phyloP scores from a whole-genome alignment of 2,797 vertebrate genomes.

The Anableps anableps region DNA sequence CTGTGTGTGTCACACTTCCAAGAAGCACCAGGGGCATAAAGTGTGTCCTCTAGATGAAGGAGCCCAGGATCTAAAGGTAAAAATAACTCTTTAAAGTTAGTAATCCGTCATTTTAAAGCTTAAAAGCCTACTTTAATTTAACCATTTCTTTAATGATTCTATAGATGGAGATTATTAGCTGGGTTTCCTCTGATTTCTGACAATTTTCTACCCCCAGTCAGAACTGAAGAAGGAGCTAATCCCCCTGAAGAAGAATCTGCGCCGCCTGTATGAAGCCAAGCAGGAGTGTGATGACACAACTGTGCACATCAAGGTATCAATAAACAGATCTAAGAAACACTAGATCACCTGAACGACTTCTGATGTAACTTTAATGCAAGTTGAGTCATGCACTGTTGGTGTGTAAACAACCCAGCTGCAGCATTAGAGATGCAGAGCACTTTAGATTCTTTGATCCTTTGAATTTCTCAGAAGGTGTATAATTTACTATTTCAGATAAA shows the following conservation, averaged over 20 bases:
- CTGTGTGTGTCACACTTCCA: constrained; percentile 84
- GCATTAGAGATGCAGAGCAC: background rate
- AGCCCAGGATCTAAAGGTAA: constrained; percentile 82
- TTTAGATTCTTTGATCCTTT: background rate
- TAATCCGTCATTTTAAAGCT: background rate
- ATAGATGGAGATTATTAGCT: background rate
- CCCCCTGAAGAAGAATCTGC: constrained; percentile 81
- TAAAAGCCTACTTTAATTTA: background rate
- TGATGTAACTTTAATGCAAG: constrained; percentile 4
- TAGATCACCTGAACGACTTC: constrained; percentile 16
- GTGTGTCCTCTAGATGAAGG: constrained; percentile 83
- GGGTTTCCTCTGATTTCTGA: background rate
- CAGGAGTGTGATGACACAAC: constrained; percentile 84
- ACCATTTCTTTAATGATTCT: background rate
- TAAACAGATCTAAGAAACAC: constrained; percentile 45
- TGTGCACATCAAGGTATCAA: constrained; percentile 85
- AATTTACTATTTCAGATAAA: background rate
- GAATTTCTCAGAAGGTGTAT: background rate
- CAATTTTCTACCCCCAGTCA: constrained; percentile 52
- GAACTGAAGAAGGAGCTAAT: constrained; percentile 74
- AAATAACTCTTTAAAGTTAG: background rate
- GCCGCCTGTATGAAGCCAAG: constrained; percentile 82
- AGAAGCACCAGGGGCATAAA: constrained; percentile 80
- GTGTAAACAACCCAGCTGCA: constrained; percentile 55
- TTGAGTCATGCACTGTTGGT: constrained; percentile 24